These are phyloP conservation scores for Channa argus DNA, from an alignment of 2,113 vertebrate species.

Conservation along the genomic window DNA sequence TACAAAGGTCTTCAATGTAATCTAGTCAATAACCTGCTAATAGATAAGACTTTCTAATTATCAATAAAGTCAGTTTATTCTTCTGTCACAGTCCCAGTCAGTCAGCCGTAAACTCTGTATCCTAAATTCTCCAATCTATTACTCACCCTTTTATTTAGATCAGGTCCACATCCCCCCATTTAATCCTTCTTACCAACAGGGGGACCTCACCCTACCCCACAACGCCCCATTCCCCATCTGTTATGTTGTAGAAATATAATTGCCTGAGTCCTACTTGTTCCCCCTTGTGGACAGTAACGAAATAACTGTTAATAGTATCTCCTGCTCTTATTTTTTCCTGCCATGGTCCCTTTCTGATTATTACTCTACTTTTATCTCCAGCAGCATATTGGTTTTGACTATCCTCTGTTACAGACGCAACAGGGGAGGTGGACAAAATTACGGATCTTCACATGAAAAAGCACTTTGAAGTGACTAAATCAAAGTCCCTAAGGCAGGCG, in stretches of 20 bases:
- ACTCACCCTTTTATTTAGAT: slow-evolving; percentile 14
- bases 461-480: slow-evolving; percentile 55
- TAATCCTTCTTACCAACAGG: slow-evolving; percentile 53
- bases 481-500: slow-evolving; percentile 22
- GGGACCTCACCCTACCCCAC: slow-evolving; percentile 15
- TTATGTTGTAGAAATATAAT: slow-evolving; percentile 44
- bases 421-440: slow-evolving; percentile 21
- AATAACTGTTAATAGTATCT: background rate
- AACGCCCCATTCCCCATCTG: slow-evolving; percentile 58
- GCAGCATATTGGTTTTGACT: slow-evolving; percentile 46
- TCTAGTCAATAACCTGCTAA: slow-evolving; percentile 58
- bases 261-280: slow-evolving; percentile 20
- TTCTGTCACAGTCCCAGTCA: slow-evolving; percentile 77
- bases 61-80: slow-evolving; percentile 80
- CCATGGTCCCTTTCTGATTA: slow-evolving; percentile 14
- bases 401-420: slow-evolving; percentile 38
- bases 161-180: slow-evolving; percentile 18
- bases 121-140: slow-evolving; percentile 3
- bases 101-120: slow-evolving; percentile 58
- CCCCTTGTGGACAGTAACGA: slow-evolving; percentile 55
- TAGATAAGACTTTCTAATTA: slow-evolving; percentile 81
- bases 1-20: slow-evolving; percentile 6
- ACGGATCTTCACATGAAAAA: slow-evolving; percentile 39
- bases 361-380: slow-evolving; percentile 34
- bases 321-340: slow-evolving; percentile 5